Evolutionary conservation across 2,888 invertebrate genomes (phyloP).

Genomic region (Campoletis raptor): DNA sequence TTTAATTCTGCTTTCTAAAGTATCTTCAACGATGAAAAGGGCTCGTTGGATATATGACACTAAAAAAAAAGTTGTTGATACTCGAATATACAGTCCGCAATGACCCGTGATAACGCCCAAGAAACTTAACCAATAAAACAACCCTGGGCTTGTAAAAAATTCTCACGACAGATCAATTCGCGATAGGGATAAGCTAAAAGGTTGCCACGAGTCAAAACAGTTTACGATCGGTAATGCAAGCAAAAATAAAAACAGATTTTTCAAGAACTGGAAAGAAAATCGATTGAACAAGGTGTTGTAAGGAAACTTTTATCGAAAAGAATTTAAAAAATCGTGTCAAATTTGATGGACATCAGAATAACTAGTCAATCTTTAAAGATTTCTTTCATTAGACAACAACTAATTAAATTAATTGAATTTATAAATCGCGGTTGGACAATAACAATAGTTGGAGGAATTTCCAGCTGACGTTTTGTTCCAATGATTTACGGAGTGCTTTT

Average conservation of each 20-base stretch:
- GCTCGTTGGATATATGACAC: not conserved
- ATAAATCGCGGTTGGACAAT: not conserved
- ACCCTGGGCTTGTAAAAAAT: slow-evolving; percentile 1
- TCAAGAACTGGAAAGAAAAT: not conserved
- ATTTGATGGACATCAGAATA: not conserved
- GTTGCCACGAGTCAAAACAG: slow-evolving; percentile 16
- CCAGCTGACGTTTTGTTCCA: not conserved
- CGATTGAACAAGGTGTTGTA: not conserved
- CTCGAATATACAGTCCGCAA: slow-evolving; percentile 40
- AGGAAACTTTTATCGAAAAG: not conserved
- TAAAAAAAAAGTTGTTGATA: slow-evolving; percentile 3
- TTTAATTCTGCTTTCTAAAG: slow-evolving; percentile 18
- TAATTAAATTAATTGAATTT: not conserved
- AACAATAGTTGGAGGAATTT: not conserved
- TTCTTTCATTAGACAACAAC: not conserved
- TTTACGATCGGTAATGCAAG: not conserved
- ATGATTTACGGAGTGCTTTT: not conserved
- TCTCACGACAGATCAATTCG: slow-evolving; percentile 32
- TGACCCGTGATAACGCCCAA: slow-evolving; percentile 39
- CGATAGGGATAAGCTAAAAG: slow-evolving; percentile 54
- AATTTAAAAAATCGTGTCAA: not conserved
- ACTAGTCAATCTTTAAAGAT: too few species aligned
- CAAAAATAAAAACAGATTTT: not conserved
- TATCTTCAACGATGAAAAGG: slow-evolving; percentile 15
- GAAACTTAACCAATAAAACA: slow-evolving; percentile 15